Evolutionary conservation across 1,140 invertebrate species (phyloP), one percentile per base, ranked within the genome.

Genomic region (Pogonomyrmex barbatus): DNA sequence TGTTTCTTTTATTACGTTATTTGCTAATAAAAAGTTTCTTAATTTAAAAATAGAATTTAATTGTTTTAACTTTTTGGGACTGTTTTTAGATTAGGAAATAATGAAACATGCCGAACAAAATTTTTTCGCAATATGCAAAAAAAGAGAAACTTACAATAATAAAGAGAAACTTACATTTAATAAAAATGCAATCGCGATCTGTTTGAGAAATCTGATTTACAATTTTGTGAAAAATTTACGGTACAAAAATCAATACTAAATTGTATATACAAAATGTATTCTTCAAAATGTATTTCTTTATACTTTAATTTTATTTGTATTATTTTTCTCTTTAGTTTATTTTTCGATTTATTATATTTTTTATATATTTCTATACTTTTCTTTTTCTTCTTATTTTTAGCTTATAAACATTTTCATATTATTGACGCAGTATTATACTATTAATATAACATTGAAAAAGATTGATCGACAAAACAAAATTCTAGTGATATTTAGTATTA

Each of bases 391-490:
- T 79, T 42, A 54, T 70, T 81, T 45, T 79, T 70, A 81, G 24
- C 24, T 50, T 67, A 30, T 79, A 6, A 67, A 79, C 33, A 33
- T 81, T 81, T 54, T 54, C 9, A 70, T 54, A 70, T 70, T 70
- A 56, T 81, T 70, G 14, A 81, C 30, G 10, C 63, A 81, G 63
- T 81, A 81, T 81, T 81, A 47, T 77, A 77, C 4, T 30, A 70
- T 54, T 81, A 68, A 81, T 70, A 24, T 65, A 50, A 63, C 4
- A 24, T 63, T 39, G 2, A 39, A 81, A 56, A 81, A 24, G 24
- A 68, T 81, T 68, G 24, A 54, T 81, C 2, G 12, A 68, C 17
- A 10, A 50, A 58, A 42, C 3, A 36, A 78, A 36, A 78, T 78
- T 78, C 30, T 78, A 63, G 76, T 50, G 75, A 78, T 36, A 47